Base-by-base conservation (phyloP, 2,888 invertebrate genomes). In the Quadriops clusia region DNA sequence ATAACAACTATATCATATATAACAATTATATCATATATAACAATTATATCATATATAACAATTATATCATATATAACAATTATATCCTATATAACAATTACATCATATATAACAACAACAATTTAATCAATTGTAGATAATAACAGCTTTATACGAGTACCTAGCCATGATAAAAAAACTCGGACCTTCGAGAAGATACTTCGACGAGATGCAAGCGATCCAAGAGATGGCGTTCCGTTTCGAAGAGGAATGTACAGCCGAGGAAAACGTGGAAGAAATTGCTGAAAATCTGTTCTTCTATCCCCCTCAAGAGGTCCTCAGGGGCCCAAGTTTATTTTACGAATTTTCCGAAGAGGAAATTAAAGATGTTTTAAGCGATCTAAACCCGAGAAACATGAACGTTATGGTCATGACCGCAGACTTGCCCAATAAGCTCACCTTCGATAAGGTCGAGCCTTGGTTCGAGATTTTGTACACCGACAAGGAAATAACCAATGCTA, bases 221-320 rank as follows among this genome's bases (percentile, higher is more conserved):
- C 79, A 80, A 46, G 81, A 82, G 27, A 78, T 72, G 0, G 73
- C 72, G 37, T 81, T 78, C 55, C 72, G 74, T 21, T 85, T 77
- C 54, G 67, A 71, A 23, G 72, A 77, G 25, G 85, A 86, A 50
- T 67, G 68, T 2, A 67, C 72, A 22, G 75, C 89, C 0, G 65
- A 70, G 1, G 82, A 86, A 29, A 77, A 83, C 49, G 90, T 89
- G 1, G 83, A 85, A 59, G 67, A 69, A 17, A 46, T 90, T 6
- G 73, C 76, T 2, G 76, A 81, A 48, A 74, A 74, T 45, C 83
- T 87, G 80, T 86, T 85, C 42, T 68, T 74, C 48, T 90, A 75
- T 58, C 76, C 81, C 0, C 74, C 85, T 0, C 67, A 74, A 43
- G 78, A 89, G 56, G 83, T 80, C 51, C 68, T 93, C 32, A 77